A percentile compares a stretch with the other conserved stretches of the same genome.
These are phyloP conservation scores for Amphiprion percula DNA, from an alignment of 2,113 vertebrate species.

Conservation along the genomic window DNA sequence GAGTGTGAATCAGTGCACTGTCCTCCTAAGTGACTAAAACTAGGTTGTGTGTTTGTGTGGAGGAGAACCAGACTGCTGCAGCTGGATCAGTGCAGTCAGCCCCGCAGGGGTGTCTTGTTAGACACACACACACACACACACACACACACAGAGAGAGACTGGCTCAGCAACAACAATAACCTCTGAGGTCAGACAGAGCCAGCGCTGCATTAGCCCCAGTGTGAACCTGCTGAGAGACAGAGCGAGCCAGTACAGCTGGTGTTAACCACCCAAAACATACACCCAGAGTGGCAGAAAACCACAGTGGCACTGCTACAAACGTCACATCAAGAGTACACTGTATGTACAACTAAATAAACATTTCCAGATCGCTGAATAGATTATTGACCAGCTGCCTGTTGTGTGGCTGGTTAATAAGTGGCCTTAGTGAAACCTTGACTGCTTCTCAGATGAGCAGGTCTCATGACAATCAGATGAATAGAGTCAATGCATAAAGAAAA, in stretches of 20 bases:
- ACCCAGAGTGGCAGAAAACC: constrained; percentile 48
- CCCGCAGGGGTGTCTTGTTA: constrained; percentile 76
- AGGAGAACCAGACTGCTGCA: constrained; percentile 60
- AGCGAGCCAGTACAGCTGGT: constrained; percentile 74
- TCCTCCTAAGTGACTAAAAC: constrained; percentile 49
- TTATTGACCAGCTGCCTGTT: constrained; percentile 41
- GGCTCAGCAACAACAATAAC: constrained; percentile 74
- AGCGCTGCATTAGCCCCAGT: constrained; percentile 73
- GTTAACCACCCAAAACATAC: constrained; percentile 78
- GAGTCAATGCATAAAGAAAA: constrained; percentile 26
- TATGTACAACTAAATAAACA: constrained; percentile 59
- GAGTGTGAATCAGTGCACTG: constrained; percentile 11
- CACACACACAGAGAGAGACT: constrained; percentile 30
- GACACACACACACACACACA: constrained; percentile 49
- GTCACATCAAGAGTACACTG: constrained; percentile 41
- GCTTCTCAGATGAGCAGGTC: constrained; percentile 25
- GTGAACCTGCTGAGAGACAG: constrained; percentile 78
- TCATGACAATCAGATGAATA: constrained; percentile 28
- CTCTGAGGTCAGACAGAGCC: constrained; percentile 76
- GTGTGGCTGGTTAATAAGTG: constrained; percentile 48
- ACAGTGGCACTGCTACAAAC: constrained; percentile 44
- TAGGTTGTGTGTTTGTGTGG: constrained; percentile 29
- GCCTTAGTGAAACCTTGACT: constrained; percentile 27
- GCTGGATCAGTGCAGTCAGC: constrained; percentile 72
- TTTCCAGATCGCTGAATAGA: constrained; percentile 48